phyloP scores from a whole-genome alignment of 1,140 invertebrate genomes.

The Cataglyphis hispanica region DNA sequence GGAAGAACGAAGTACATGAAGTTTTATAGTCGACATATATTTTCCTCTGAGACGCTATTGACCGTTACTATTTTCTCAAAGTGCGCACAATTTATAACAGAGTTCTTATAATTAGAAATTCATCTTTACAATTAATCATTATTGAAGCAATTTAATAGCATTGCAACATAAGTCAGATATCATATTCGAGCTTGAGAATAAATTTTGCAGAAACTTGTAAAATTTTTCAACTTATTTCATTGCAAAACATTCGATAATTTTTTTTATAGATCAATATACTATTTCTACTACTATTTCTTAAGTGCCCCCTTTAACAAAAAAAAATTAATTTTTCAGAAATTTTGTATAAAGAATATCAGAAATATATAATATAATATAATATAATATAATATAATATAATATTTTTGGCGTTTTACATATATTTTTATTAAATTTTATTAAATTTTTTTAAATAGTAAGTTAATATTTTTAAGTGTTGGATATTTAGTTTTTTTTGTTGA shows the following conservation, averaged over 20 bases:
- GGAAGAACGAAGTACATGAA: conserved; percentile 22
- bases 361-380: too few species aligned
- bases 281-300: too few species aligned
- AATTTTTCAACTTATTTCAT: neutral
- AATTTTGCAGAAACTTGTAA: neutral
- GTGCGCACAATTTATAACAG: neutral
- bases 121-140: neutral
- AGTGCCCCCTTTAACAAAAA: too few species aligned
- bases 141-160: neutral
- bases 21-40: conserved; percentile 56
- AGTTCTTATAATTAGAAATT: conserved; percentile 22
- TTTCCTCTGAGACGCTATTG: conserved; percentile 54
- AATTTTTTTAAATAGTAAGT: too few species aligned
- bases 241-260: neutral
- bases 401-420: too few species aligned
- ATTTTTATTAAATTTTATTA: too few species aligned
- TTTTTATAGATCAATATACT: neutral
- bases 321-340: too few species aligned
- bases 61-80: conserved; percentile 53
- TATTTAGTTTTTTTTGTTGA: too few species aligned
- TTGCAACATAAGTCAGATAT: neutral
- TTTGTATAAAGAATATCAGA: too few species aligned
- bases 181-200: neutral
- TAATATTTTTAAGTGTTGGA: too few species aligned
- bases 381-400: too few species aligned